Evolutionary conservation across 2,797 vertebrate species (phyloP).

Genomic region (Tragelaphus oryx): DNA sequence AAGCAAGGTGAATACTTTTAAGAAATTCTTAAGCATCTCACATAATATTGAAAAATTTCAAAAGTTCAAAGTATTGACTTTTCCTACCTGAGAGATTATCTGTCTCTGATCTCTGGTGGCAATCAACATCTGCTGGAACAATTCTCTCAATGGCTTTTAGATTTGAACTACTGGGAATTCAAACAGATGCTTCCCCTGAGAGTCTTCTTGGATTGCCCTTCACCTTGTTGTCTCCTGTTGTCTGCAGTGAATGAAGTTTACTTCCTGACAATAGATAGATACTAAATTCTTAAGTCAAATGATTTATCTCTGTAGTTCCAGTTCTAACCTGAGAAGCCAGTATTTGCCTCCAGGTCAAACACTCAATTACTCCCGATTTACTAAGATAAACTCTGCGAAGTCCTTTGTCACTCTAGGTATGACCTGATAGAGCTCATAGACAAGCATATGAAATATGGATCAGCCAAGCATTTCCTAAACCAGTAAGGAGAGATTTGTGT

Average conservation of each 20-base stretch:
- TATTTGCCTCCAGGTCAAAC: conserved; percentile 45
- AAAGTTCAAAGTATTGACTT: not conserved
- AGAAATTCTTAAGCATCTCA: not conserved
- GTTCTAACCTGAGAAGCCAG: conserved; percentile 42
- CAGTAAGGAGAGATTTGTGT: conserved; percentile 12
- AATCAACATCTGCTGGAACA: conserved; percentile 45
- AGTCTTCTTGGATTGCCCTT: not conserved
- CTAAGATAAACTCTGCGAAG: conserved; percentile 39
- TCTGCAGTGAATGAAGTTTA: not conserved
- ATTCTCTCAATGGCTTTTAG: conserved; percentile 35
- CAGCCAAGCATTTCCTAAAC: conserved; percentile 1
- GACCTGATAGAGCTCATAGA: not conserved
- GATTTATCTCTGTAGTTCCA: conserved; percentile 35
- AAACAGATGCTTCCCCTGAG: conserved; percentile 25
- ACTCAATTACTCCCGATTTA: conserved; percentile 33
- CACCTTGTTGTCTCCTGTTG: not conserved
- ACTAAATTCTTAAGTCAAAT: conserved; percentile 19
- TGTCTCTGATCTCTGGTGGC: conserved; percentile 9
- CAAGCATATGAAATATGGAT: not conserved
- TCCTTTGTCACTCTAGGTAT: conserved; percentile 37
- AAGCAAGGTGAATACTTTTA: not conserved
- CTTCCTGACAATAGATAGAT: conserved; percentile 4
- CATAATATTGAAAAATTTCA: conserved; percentile 11
- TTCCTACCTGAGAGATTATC: not conserved
- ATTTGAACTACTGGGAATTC: conserved; percentile 29